Percentiles rank a stretch among this genome's conserved stretches.
These are phyloP conservation scores for Brachirus orientalis DNA, from an alignment of 2,113 vertebrate genomes.

Conservation along the genomic window DNA sequence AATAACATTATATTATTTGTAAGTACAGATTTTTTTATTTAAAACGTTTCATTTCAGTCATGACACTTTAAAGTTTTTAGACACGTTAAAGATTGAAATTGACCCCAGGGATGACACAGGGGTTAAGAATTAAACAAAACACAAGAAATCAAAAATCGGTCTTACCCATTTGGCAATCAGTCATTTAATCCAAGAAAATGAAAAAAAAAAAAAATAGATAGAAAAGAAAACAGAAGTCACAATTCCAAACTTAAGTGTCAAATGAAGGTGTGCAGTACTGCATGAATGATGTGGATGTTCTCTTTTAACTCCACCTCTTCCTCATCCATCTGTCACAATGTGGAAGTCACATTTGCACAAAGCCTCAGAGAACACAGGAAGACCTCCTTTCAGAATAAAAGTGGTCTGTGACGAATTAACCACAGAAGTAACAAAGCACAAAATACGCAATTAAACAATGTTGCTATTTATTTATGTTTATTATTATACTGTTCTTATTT, in stretches of 20 bases:
- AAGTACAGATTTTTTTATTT: no score
- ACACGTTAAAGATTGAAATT: no score
- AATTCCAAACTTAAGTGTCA: not conserved
- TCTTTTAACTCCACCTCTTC: slow-evolving; percentile 47
- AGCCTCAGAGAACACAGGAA: not conserved
- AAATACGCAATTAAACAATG: no score
- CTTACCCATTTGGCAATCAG: slow-evolving; percentile 73
- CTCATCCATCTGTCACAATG: slow-evolving; percentile 1
- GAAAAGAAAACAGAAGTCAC: not conserved
- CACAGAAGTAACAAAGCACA: no score
- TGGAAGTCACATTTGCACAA: not conserved
- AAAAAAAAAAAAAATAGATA: accelerated
- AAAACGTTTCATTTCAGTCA: no score
- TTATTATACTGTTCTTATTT: no score
- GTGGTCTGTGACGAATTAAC: no score
- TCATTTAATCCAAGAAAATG: slow-evolving; percentile 62
- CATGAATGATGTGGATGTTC: slow-evolving; percentile 33
- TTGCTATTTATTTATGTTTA: no score
- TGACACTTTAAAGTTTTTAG: no score
- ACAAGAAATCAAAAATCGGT: not conserved
- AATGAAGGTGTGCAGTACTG: not conserved
- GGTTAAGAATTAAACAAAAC: no score
- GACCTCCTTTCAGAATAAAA: slow-evolving; percentile 36
- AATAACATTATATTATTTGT: no score
- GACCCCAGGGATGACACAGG: no score